Percentiles rank a stretch among this genome's conserved stretches.
These are phyloP conservation scores for Oreortyx pictus DNA, from an alignment of 2,797 vertebrate species.

Conservation along the genomic window DNA sequence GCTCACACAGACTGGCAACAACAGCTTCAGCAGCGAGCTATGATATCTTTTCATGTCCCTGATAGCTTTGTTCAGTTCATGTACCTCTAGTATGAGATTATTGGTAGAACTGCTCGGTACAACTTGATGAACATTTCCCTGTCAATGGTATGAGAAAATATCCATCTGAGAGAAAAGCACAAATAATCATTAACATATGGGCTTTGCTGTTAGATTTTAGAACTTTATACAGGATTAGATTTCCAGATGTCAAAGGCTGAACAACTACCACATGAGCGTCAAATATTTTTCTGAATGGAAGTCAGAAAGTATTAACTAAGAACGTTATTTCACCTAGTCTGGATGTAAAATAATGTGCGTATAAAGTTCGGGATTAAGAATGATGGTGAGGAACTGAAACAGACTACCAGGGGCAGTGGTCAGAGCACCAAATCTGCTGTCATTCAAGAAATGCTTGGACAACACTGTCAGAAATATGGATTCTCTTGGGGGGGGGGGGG, in stretches of 20 bases:
- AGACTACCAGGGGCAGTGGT: too few relatives aligned
- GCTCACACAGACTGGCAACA: background rate
- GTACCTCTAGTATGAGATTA: background rate
- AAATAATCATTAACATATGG: background rate
- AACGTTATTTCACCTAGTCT: too few relatives aligned
- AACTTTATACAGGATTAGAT: background rate
- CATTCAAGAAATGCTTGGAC: too few relatives aligned
- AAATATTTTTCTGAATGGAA: background rate
- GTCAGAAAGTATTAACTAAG: background rate
- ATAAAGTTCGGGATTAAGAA: background rate
- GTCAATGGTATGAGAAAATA: background rate
- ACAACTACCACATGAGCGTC: background rate
- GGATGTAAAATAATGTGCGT: background rate
- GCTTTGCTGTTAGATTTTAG: background rate
- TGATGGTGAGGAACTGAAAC: too few relatives aligned
- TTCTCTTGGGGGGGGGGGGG: too few relatives aligned
- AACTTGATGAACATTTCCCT: background rate
- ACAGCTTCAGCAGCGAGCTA: background rate
- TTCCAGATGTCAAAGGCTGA: background rate
- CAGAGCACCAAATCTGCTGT: too few relatives aligned
- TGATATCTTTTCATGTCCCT: background rate
- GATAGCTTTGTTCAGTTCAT: background rate
- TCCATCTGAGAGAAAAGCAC: background rate
- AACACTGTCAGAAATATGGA: too few relatives aligned
- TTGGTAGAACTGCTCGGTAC: background rate